Evolutionary conservation across 2,797 vertebrate genomes (phyloP).

Genomic region (Denticeps clupeoides): DNA sequence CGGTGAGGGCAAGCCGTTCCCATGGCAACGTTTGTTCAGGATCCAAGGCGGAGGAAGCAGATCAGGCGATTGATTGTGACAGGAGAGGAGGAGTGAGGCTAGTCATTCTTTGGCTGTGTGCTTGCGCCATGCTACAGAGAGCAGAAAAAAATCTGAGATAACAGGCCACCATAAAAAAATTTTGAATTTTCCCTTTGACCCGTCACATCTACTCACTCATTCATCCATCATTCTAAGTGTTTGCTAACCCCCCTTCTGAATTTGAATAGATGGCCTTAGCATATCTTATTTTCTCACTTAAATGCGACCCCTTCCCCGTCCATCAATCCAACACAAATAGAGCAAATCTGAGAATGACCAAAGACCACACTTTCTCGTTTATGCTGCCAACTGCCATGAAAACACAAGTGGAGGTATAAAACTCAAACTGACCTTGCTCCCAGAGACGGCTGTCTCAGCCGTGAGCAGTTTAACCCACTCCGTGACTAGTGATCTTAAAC

Average conservation of each 20-base stretch:
- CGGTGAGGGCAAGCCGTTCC: conserved; percentile 46
- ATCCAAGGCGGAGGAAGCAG: conserved; percentile 34
- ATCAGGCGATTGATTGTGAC: conserved; percentile 26
- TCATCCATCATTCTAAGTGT: not conserved
- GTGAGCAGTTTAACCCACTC: conserved; percentile 22
- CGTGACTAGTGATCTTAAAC: conserved; percentile 12
- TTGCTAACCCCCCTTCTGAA: conserved; percentile 6
- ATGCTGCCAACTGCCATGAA: conserved; percentile 65
- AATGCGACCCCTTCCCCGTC: conserved; percentile 10
- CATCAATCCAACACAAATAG: conserved; percentile 7
- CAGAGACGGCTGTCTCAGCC: conserved; percentile 19
- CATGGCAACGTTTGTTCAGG: conserved; percentile 41
- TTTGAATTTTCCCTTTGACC: not conserved
- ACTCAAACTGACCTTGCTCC: conserved; percentile 31
- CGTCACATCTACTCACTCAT: not conserved
- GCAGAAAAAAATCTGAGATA: no score
- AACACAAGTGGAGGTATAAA: conserved; percentile 50
- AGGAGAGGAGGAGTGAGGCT: conserved; percentile 3
- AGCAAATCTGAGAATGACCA: conserved; percentile 49
- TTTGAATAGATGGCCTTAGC: conserved; percentile 22
- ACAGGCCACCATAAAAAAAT: no score
- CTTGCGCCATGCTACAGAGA: not conserved
- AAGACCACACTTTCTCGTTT: conserved; percentile 56
- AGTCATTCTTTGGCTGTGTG: conserved; percentile 4
- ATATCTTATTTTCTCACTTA: conserved; percentile 8